Evolutionary conservation across 2,113 vertebrate genomes (phyloP), one percentile per base, ranked within the genome.

Genomic region (Oostethus manadensis): DNA sequence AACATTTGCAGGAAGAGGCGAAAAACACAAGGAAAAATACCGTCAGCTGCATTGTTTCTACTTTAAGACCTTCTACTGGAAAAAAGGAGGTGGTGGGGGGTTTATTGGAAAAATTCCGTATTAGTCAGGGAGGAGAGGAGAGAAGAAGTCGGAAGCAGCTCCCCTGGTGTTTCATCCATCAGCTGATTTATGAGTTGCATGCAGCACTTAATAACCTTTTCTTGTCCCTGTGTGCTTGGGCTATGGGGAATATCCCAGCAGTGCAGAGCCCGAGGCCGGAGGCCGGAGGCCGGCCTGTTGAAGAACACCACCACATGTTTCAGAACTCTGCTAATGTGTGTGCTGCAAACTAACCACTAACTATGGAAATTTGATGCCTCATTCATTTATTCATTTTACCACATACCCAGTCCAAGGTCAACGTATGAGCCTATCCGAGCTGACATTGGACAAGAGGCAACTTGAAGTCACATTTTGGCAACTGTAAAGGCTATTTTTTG

Each of bases 101-200:
- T 26, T 26, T 26, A 26, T 26, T 49, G 64, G 68, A 60, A 74
- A 60, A 73, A 56, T 48, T 50, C 53, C 53, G 60, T 62, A 66
- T 64, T 71, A 57, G 71, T 57, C 15, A 0, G 18, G 49, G 53
- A 43, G 40, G 16, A n/a, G 64, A 51, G 48, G 40, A 51, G 71
- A 63, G 73, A 65, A 67, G 65, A 49, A 71, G 70, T 56, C 29
- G 61, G 69, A 76, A 60, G 57, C 40, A 57, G 67, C 23, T 60
- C 64, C 56, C 58, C 58, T 62, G 56, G 29, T 64, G 13, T 60
- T 56, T 75, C 49, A 65, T 66, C 64, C 70, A 69, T 81, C 77
- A 76, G 74, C 77, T 78, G 76, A 84, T 78, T 86, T 83, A 81
- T 80, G 76, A 49, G 53, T 72, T 71, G 40, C 66, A 64, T 62